A percentile compares a stretch with the other conserved stretches of the same genome.
These are phyloP conservation scores for Phengaris arion DNA, from an alignment of 2,888 invertebrate species.

Conservation along the genomic window DNA sequence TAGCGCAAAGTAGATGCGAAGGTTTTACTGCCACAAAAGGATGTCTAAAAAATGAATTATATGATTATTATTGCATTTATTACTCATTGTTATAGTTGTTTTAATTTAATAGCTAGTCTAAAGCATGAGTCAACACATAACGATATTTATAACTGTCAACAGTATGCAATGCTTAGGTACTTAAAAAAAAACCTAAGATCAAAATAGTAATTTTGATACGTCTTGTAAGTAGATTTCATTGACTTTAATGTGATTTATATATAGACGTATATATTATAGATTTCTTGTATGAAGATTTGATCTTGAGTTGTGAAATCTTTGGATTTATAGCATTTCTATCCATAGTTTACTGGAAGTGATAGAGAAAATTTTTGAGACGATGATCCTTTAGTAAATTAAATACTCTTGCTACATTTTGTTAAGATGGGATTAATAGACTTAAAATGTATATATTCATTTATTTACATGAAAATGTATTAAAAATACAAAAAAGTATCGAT, in stretches of 20 bases:
- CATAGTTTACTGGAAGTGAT: too few species aligned
- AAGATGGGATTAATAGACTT: neutral
- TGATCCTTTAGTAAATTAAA: too few species aligned
- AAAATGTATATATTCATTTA: constrained; percentile 26
- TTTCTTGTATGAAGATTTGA: too few species aligned
- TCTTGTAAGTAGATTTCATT: too few species aligned
- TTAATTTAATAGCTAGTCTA: neutral
- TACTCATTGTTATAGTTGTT: constrained; percentile 19
- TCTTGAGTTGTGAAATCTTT: too few species aligned
- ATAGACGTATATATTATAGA: too few species aligned
- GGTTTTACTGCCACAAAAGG: constrained; percentile 21
- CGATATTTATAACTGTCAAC: neutral
- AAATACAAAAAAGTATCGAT: constrained; percentile 30
- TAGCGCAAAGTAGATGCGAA: neutral
- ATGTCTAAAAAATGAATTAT: neutral
- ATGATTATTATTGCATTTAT: neutral
- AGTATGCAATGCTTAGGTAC: too few species aligned
- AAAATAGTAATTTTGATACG: too few species aligned
- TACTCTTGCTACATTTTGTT: neutral
- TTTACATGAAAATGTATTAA: constrained; percentile 30
- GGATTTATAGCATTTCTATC: too few species aligned
- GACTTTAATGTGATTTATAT: too few species aligned
- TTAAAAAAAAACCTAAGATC: too few species aligned
- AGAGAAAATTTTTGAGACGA: too few species aligned
- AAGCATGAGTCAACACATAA: neutral